Evolutionary conservation across 2,113 vertebrate species (phyloP), one percentile per base, ranked within the genome.

Genomic region (Hymenochirus boettgeri): DNA sequence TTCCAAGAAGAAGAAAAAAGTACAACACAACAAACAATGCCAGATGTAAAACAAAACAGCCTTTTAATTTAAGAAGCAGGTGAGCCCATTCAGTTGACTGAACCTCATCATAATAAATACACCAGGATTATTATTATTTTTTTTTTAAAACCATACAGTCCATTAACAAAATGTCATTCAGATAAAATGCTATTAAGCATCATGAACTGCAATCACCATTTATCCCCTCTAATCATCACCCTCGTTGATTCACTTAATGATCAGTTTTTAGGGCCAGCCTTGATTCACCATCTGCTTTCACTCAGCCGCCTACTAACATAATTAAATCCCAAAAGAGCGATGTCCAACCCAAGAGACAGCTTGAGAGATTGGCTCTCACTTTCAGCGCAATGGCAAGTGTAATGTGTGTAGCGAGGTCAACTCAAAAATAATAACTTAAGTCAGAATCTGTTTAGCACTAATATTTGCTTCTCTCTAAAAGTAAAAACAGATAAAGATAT

Each of bases 391-490:
- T 10, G 21, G 8, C 18, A 48, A 48, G 46, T 19, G 76, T 73
- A 77, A 75, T 74, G 56, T 70, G 79, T 83, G 74, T 76, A 80
- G 75, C 42, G 35, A 71, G 19, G 21, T 85, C 80, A 62, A 71
- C 74, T 65, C 69, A 72, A 75, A 75, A 86, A 81, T 74, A 78
- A 83, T 88, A 79, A 88, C 15, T 42, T n/a, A 42, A 42, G 13
- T 42, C n/a, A 42, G n/a, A 42, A 42, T 58, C 75, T 73, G 69
- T 88, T 89, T 84, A 88, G 92, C 89, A 87, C 71, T 76, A n/a
- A n/a, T n/a, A n/a, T n/a, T n/a, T n/a, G n/a, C n/a, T n/a, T n/a
- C n/a, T n/a, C n/a, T n/a, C n/a, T n/a, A n/a, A n/a, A n/a, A n/a
- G n/a, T n/a, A n/a, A n/a, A n/a, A n/a, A n/a, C n/a, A n/a, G n/a